phyloP scores from a whole-genome alignment of 2,797 vertebrate species.

The Masticophis lateralis region DNA sequence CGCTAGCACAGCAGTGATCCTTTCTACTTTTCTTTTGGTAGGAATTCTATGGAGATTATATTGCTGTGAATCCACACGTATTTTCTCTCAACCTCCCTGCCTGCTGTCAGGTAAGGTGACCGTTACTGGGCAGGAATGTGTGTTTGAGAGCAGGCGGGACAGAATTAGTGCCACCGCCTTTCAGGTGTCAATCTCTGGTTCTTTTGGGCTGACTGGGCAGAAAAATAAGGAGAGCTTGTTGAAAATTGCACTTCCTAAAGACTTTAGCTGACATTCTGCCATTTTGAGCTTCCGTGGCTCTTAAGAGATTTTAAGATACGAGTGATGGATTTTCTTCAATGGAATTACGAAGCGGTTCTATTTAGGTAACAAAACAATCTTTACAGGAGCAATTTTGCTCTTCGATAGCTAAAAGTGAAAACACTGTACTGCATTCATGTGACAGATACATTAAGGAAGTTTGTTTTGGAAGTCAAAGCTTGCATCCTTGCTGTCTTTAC shows the following conservation, averaged over 20 bases:
- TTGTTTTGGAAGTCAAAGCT: background rate
- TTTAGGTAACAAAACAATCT: background rate
- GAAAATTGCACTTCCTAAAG: background rate
- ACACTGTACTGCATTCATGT: background rate
- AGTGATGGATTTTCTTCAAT: background rate
- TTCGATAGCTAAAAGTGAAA: background rate
- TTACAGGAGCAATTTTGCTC: background rate
- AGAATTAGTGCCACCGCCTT: background rate
- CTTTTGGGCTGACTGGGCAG: background rate
- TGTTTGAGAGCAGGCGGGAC: background rate
- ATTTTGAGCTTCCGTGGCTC: background rate
- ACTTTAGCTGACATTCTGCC: background rate
- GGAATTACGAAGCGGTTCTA: background rate
- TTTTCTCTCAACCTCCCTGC: constrained; percentile 93
- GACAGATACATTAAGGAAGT: background rate
- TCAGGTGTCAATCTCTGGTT: background rate
- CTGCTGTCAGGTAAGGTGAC: constrained; percentile 80
- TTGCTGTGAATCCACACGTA: constrained; percentile 93
- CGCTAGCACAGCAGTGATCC: too few species aligned
- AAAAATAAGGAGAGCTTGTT: too few species aligned
- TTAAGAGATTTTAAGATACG: background rate
- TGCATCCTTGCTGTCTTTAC: background rate
- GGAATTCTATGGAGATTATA: constrained; percentile 98
- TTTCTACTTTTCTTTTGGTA: constrained; percentile 59
- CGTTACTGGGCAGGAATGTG: background rate